Evolutionary conservation across 2,797 vertebrate species (phyloP).

Genomic region (Aphelocoma californica): DNA sequence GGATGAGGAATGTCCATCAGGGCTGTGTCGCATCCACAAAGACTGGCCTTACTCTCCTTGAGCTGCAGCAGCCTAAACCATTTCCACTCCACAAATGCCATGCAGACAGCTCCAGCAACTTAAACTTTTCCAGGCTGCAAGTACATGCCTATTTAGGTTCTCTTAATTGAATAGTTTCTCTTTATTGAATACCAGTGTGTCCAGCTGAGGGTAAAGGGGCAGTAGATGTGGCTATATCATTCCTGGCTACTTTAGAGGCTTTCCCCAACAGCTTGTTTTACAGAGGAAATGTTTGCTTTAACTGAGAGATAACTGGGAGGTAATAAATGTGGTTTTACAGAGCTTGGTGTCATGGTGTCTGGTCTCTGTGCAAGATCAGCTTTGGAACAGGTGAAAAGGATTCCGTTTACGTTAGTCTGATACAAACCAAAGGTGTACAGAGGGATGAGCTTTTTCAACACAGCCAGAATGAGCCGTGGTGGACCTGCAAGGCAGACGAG

Average conservation of each 20-base stretch:
- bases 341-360: neutral
- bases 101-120: neutral
- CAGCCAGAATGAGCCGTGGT: accelerated
- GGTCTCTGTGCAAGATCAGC: neutral
- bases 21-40: neutral
- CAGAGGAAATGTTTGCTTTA: neutral
- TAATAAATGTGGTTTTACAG: neutral
- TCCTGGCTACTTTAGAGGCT: neutral
- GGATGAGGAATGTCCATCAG: neutral
- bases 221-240: neutral
- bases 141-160: neutral
- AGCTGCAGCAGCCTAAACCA: neutral
- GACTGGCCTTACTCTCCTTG: neutral
- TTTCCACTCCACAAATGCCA: neutral
- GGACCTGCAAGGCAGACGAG: neutral
- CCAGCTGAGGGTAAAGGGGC: neutral
- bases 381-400: neutral
- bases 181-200: neutral
- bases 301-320: neutral
- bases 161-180: neutral
- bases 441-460: neutral
- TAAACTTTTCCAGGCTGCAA: neutral
- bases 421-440: neutral
- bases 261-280: neutral
- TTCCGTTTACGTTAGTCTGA: neutral